Evolutionary conservation across 2,113 vertebrate species (phyloP).

Genomic region (Carassius gibelio): DNA sequence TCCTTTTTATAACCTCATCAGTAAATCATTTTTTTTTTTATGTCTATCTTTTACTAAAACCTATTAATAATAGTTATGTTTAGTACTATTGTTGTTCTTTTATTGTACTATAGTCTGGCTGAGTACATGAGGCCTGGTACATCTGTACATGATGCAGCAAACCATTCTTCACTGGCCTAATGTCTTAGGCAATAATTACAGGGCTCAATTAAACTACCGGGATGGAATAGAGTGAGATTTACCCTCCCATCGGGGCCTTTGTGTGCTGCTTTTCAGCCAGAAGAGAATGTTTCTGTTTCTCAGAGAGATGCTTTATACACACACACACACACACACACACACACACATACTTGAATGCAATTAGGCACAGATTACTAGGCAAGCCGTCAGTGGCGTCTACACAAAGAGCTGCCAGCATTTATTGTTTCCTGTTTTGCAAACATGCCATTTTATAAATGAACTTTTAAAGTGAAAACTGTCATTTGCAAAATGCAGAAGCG

Average conservation of each 20-base stretch:
- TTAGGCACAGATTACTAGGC: constrained; percentile 68
- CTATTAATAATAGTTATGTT: background rate
- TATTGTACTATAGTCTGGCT: background rate
- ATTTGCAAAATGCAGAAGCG: constrained; percentile 19
- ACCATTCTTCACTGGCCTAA: constrained; percentile 54
- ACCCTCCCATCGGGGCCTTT: constrained; percentile 58
- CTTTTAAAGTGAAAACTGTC: constrained; percentile 54
- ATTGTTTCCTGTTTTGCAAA: constrained; percentile 55
- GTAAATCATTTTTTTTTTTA: background rate
- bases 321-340: background rate
- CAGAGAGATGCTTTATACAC: constrained; percentile 51
- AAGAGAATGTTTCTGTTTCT: constrained; percentile 53
- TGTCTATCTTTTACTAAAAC: constrained; percentile 2
- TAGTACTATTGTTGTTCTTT: background rate
- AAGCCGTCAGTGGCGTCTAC: constrained; percentile 49
- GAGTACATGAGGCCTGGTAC: background rate
- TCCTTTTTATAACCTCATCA: background rate
- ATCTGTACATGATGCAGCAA: constrained; percentile 44
- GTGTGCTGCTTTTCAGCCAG: constrained; percentile 60
- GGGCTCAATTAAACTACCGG: constrained; percentile 52
- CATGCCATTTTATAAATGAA: constrained; percentile 48
- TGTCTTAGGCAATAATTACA: constrained; percentile 64
- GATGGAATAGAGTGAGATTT: constrained; percentile 54
- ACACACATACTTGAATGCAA: constrained; percentile 62
- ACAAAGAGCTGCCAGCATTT: constrained; percentile 42